Conservation (phyloP, 2,888 invertebrate species). For the Drosophila infuscata region DNA sequence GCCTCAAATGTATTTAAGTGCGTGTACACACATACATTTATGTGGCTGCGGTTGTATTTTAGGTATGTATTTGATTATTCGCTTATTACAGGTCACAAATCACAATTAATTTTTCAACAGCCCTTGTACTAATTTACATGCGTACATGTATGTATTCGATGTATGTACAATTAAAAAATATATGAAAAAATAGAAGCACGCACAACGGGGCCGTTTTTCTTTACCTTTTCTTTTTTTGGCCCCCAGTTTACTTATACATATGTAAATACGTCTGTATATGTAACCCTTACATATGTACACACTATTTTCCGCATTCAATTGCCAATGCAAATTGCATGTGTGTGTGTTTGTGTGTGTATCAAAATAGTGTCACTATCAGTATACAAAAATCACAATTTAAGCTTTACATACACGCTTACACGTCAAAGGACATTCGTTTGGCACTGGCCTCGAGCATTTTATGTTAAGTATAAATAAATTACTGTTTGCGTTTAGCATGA, state of each 20-base stretch:
- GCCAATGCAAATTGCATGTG: slow-evolving; percentile 48
- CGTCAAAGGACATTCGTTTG: slow-evolving; percentile 69
- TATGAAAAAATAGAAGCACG: slow-evolving; percentile 35
- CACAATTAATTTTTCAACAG: slow-evolving; percentile 36
- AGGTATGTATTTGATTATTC: slow-evolving; percentile 35
- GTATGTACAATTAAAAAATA: slow-evolving; percentile 23
- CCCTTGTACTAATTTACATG: slow-evolving; percentile 31
- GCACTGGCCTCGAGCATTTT: slow-evolving; percentile 66
- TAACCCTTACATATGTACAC: slow-evolving; percentile 43
- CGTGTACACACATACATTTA: background rate
- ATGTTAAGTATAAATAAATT: slow-evolving; percentile 58
- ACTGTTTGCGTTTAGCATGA: slow-evolving; percentile 54
- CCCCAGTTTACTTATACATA: slow-evolving; percentile 18
- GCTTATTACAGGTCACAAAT: slow-evolving; percentile 27
- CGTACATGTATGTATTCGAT: slow-evolving; percentile 9
- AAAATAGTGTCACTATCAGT: slow-evolving; percentile 50
- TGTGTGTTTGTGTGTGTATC: slow-evolving; percentile 23
- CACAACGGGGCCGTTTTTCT: slow-evolving; percentile 21
- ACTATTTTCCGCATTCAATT: slow-evolving; percentile 49
- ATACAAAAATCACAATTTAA: slow-evolving; percentile 33
- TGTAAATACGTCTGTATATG: slow-evolving; percentile 2
- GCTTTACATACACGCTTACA: slow-evolving; percentile 56
- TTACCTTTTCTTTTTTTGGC: background rate
- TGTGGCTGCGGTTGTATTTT: slow-evolving; percentile 13
- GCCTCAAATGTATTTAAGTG: background rate